Evolutionary conservation across 2,113 vertebrate species (phyloP), one percentile per base, ranked within the genome.

Genomic region (Lepidothrix coronata): DNA sequence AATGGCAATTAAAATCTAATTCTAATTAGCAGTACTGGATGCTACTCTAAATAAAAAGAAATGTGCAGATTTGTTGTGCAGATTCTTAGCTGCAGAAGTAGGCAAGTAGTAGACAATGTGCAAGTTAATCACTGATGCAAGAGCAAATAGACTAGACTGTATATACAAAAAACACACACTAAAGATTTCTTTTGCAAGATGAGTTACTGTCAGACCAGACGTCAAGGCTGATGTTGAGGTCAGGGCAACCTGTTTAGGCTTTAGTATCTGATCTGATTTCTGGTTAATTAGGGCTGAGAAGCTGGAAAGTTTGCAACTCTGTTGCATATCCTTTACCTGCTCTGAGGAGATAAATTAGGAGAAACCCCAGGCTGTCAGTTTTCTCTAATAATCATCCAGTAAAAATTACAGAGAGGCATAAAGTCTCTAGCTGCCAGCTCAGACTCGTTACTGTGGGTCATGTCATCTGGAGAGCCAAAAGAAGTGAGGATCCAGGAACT

Each of bases 1-100:
- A 96, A 68, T 67, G 37, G 68, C 51, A 85, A 84, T 91, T 83
- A 88, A 84, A 92, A 63, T 55, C 35, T 63, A 95, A 88, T 90
- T 83, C 33, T 67, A 88, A 91, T 90, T 95, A 89, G 52, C 23
- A 67, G 43, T 24, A 46, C 37, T 72, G 79, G 48, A 75, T 89
- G 75, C n/a, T 94, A 84, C 65, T 81, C 52, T 85, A 93, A 94
- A 88, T 54, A 90, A 95, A 80, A 55, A 94, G 65, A 2, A 4
- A 70, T 13, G 22, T 48, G 20, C 43, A 84, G 81, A 67, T 80
- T 73, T 54, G 43, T 58, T 73, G 55, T 62, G 57, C 54, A 70
- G 61, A 78, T 72, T 71, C 75, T 65, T 77, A 90, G 59, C 75
- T 91, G 58, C 62, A 86, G 68, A 84, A 84, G 44, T 57, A 84